Evolutionary conservation across 2,888 invertebrate genomes (phyloP).

Genomic region (Rhagium mordax): DNA sequence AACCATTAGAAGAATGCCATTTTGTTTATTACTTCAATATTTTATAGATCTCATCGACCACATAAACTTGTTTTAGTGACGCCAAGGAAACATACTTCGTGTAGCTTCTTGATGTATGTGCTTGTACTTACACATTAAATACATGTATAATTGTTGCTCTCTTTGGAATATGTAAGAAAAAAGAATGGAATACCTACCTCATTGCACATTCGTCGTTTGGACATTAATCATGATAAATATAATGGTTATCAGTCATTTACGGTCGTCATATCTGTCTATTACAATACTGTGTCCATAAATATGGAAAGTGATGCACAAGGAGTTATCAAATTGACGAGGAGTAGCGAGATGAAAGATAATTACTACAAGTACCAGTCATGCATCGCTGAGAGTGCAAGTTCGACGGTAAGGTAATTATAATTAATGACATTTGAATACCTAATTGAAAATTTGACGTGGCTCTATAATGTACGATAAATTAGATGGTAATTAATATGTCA

Average conservation of each 20-base stretch:
- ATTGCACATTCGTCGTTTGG: neutral
- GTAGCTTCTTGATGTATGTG: no score
- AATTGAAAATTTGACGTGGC: neutral
- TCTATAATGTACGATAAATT: neutral
- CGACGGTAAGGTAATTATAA: neutral
- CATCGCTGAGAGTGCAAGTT: neutral
- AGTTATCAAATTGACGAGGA: conserved; percentile 1
- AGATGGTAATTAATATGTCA: neutral
- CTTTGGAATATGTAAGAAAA: neutral
- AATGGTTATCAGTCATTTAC: neutral
- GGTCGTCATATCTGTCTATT: neutral
- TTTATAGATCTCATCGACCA: no score
- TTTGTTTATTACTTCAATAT: no score
- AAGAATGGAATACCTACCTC: neutral
- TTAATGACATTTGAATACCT: neutral
- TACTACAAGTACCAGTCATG: conserved; percentile 2
- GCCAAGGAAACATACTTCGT: no score
- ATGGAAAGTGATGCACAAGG: conserved; percentile 1
- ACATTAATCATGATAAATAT: neutral
- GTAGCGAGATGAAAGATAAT: neutral
- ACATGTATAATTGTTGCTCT: neutral
- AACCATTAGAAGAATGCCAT: no score
- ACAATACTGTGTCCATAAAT: conserved; percentile 1
- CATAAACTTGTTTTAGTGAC: no score
- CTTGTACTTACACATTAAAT: no score